Percentiles rank a stretch among this genome's conserved stretches.
These are phyloP conservation scores for Carollia perspicillata DNA, from an alignment of 2,113 vertebrate species.

Conservation along the genomic window DNA sequence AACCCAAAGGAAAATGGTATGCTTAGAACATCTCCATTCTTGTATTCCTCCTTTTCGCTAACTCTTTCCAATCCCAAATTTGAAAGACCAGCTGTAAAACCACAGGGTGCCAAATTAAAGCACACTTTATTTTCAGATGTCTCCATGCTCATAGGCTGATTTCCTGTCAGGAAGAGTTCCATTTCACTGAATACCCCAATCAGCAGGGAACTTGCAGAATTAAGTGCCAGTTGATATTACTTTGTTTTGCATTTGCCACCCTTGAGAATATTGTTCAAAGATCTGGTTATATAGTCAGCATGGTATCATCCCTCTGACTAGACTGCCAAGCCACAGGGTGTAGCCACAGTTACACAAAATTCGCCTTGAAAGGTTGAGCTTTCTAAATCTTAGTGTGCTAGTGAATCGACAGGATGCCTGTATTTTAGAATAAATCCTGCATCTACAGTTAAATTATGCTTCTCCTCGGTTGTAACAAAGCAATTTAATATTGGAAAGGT, in stretches of 20 bases:
- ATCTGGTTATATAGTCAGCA: constrained; percentile 85
- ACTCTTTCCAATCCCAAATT: constrained; percentile 79
- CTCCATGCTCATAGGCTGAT: constrained; percentile 86
- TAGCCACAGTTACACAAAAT: constrained; percentile 83
- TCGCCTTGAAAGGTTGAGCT: constrained; percentile 86
- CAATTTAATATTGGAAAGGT: constrained; percentile 52
- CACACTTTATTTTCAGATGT: constrained; percentile 89
- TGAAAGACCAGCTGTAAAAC: constrained; percentile 84
- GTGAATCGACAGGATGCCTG: constrained; percentile 86
- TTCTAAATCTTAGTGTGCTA: constrained; percentile 84
- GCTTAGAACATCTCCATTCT: constrained; percentile 65
- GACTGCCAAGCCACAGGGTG: constrained; percentile 85
- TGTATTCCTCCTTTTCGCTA: constrained; percentile 52
- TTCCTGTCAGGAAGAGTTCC: constrained; percentile 96
- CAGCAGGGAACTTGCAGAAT: constrained; percentile 91
- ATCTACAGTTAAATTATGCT: constrained; percentile 77
- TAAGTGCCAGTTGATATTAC: constrained; percentile 98
- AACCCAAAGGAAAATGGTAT: constrained; percentile 69
- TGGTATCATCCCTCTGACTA: constrained; percentile 88
- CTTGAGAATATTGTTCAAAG: constrained; percentile 92
- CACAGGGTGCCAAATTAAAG: constrained; percentile 89
- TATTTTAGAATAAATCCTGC: constrained; percentile 75
- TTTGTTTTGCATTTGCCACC: constrained; percentile 94
- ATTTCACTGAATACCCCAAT: constrained; percentile 89
- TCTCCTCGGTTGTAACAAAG: constrained; percentile 60